Evolutionary conservation across 2,797 vertebrate genomes (phyloP).

Genomic region (Limnodromus scolopaceus): DNA sequence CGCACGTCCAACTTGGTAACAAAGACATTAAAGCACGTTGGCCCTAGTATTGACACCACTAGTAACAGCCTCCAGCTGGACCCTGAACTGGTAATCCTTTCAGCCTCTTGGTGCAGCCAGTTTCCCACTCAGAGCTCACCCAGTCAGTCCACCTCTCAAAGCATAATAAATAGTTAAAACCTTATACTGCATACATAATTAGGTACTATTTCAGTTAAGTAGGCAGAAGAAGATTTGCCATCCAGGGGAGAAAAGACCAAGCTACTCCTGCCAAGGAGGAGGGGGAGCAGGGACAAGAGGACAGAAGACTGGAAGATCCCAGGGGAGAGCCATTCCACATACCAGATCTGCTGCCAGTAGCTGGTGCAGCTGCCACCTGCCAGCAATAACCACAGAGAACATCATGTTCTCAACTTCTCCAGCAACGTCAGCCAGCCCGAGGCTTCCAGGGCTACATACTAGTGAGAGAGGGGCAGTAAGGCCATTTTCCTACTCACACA

Average conservation of each 20-base stretch:
- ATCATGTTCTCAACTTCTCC: neutral
- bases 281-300: neutral
- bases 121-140: neutral
- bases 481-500: neutral
- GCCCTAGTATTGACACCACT: neutral
- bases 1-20: neutral
- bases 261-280: neutral
- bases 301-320: neutral
- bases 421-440: neutral
- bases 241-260: neutral
- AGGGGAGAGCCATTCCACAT: neutral
- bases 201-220: neutral
- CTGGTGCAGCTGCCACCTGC: neutral
- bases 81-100: neutral
- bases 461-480: accelerated
- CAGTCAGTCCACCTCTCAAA: neutral
- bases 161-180: neutral
- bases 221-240: neutral
- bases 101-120: neutral
- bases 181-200: neutral
- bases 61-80: neutral
- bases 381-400: neutral
- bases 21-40: neutral
- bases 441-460: neutral
- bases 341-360: neutral